A percentile compares a stretch with the other conserved stretches of the same genome.
phyloP scores from a whole-genome alignment of 2,797 vertebrate species.

The Sebastes baramenuke region DNA sequence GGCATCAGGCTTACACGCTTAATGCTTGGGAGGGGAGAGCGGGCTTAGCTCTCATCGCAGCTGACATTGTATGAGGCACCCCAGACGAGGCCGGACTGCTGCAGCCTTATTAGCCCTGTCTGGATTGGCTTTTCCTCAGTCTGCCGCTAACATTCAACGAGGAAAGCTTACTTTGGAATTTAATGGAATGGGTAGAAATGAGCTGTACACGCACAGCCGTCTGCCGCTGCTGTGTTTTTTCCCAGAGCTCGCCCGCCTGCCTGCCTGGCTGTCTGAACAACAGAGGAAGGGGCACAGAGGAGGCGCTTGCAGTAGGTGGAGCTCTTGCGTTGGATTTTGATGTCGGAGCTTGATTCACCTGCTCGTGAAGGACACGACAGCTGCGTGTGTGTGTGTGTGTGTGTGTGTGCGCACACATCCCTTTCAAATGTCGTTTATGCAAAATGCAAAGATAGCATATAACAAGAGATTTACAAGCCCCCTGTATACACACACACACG shows the following conservation, averaged over 20 bases:
- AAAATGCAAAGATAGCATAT: constrained; percentile 53
- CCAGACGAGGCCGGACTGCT: constrained; percentile 48
- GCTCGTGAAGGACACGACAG: constrained; percentile 66
- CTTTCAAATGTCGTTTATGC: constrained; percentile 48
- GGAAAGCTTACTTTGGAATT: constrained; percentile 43
- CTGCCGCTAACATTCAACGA: constrained; percentile 47
- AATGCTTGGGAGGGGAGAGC: constrained; percentile 56
- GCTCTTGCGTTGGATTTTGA: constrained; percentile 85
- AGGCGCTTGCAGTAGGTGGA: constrained; percentile 83
- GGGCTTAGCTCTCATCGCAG: constrained; percentile 58
- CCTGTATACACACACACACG: constrained; percentile 7
- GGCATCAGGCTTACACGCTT: constrained; percentile 66
- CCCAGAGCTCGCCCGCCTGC: constrained; percentile 14
- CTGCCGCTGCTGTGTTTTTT: constrained; percentile 41
- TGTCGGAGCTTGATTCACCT: constrained; percentile 72
- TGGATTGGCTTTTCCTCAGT: constrained; percentile 38
- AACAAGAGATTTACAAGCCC: constrained; percentile 55
- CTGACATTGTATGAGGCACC: constrained; percentile 61
- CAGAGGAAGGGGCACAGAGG: constrained; percentile 62
- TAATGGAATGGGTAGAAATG: constrained; percentile 44
- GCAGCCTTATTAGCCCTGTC: constrained; percentile 62
- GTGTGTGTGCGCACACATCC: background rate
- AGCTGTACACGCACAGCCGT: constrained; percentile 10
- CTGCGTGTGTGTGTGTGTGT: constrained; percentile 1
- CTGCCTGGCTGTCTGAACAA: constrained; percentile 34